A percentile compares a stretch with the other conserved stretches of the same genome.
These are phyloP conservation scores for Eucriotettix oculatus DNA, from an alignment of 2,888 invertebrate species.

Conservation along the genomic window DNA sequence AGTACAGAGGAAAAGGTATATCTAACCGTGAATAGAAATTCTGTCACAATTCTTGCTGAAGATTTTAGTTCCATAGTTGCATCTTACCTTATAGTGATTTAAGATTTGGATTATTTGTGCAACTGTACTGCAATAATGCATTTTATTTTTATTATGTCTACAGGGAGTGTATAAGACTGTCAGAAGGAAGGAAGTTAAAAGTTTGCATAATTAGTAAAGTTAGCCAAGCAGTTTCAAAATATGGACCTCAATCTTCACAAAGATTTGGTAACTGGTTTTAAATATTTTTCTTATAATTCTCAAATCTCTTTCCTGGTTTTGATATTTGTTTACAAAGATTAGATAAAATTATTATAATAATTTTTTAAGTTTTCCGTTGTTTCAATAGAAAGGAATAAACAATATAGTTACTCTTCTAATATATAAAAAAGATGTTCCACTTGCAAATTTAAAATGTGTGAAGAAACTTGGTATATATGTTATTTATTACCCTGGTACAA, in stretches of 20 bases:
- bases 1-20: background rate
- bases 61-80: background rate
- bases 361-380: background rate
- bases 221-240: constrained; percentile 47
- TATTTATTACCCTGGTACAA: no score
- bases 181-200: constrained; percentile 54
- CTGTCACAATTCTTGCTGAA: background rate
- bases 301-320: no score
- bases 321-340: background rate
- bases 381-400: background rate
- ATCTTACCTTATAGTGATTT: background rate
- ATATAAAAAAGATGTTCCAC: no score
- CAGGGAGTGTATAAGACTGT: constrained; percentile 56
- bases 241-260: constrained; percentile 51
- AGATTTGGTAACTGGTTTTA: constrained; percentile 46
- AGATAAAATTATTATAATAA: background rate
- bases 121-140: background rate
- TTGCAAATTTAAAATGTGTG: no score
- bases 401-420: no score
- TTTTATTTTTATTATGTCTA: background rate
- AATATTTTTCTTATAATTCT: no score
- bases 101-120: background rate
- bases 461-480: no score
- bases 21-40: background rate
- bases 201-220: constrained; percentile 67